These are phyloP conservation scores for Drosophila tropicalis DNA, from an alignment of 1,140 invertebrate species.

Conservation along the genomic window DNA sequence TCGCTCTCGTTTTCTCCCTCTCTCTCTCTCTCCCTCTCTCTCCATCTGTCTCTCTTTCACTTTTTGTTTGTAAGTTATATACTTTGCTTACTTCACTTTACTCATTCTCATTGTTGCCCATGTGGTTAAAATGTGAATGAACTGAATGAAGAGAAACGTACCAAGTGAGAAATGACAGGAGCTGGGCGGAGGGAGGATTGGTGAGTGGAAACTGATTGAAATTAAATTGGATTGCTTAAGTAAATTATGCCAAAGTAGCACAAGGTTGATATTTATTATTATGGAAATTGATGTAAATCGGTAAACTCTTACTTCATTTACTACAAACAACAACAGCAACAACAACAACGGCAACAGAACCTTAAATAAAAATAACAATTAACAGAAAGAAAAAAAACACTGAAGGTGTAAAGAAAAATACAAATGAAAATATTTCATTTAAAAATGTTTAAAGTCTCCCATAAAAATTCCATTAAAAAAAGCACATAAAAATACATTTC, in stretches of 20 bases:
- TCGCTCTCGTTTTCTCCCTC: not conserved
- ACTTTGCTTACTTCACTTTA: slow-evolving; percentile 8
- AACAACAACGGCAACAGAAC: no score
- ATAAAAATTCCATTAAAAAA: not conserved
- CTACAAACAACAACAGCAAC: no score
- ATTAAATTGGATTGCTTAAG: slow-evolving; percentile 13
- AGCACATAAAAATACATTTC: not conserved
- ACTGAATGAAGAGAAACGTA: slow-evolving; percentile 1
- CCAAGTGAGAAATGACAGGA: not conserved
- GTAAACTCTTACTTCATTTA: not conserved
- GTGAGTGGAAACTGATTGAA: not conserved
- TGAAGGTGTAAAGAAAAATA: not conserved
- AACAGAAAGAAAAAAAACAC: not conserved
- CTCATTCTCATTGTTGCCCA: not conserved
- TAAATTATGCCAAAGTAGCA: slow-evolving; percentile 8
- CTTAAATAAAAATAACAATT: not conserved
- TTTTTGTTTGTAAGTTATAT: not conserved
- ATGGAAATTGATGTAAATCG: slow-evolving; percentile 11
- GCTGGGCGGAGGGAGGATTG: no score
- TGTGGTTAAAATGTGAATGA: slow-evolving; percentile 10
- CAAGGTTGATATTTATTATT: slow-evolving; percentile 11
- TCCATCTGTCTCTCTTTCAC: not conserved
- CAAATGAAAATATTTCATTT: not conserved
- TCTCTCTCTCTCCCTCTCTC: not conserved
- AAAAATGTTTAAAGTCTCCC: not conserved